Base-by-base conservation (phyloP, 2,113 vertebrate genomes). In the Protomyctophum bolini region DNA sequence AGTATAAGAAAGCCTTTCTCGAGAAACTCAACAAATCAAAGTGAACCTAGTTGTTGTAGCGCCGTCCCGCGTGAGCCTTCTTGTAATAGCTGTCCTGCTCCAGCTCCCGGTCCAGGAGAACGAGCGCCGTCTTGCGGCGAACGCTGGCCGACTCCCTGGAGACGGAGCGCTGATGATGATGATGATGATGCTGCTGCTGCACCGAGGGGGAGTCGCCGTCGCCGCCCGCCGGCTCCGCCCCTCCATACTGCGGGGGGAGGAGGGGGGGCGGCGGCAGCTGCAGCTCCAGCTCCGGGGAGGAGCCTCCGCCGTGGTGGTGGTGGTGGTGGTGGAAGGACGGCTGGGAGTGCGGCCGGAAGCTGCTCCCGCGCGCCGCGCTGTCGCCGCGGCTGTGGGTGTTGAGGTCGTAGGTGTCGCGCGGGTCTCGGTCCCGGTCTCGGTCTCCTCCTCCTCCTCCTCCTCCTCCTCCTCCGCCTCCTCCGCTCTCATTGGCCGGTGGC, bases 41-140 rank as follows among this genome's bases (percentile, higher is more conserved):
- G 76, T 58, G 8, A 8, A 29, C 8, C 77, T 88, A 97, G 57
- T 98, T 96, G 81, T 95, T 95, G 73, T 92, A 94, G 51, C 95
- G 83, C 0, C 93, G 82, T 1, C 89, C 79, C 0, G 87, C 88
- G 28, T 96, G 95, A 83, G 96, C 83, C 70, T 95, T 95, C 85
- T 93, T 94, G 63, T 95, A 97, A 80, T 94, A 97, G 80, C 90
- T 90, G 7, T 97, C 96, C 0, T 94, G 91, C 12, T 96, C 95
- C 69, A 0, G 75, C 41, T 77, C 93, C 79, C 71, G 83, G 50
- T 94, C 92, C 15, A 92, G 58, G 0, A 90, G 91, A 4, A 92
- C 89, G 0, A 83, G 59, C 3, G 91, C 89, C 0, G 88, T 92
- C 68, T 97, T 96, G 75, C 95, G 93, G 14, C 95, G 83, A 75